Conservation (phyloP, 2,888 invertebrate species). For the Corythucha ciliata region DNA sequence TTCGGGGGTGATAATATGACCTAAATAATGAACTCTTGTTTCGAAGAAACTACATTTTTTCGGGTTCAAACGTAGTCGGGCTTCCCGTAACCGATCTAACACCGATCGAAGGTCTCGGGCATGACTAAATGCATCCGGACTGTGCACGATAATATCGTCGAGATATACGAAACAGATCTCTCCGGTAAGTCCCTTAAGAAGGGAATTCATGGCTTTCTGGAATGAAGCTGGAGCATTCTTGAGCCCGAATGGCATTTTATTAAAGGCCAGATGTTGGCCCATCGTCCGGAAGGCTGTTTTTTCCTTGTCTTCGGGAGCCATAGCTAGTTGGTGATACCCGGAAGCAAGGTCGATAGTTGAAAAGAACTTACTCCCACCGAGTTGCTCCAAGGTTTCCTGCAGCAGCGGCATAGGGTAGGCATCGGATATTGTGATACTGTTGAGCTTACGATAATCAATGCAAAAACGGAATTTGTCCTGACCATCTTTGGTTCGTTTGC, state of each 20-base stretch:
- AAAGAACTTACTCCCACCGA: too few species aligned
- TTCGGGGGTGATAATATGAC: neutral
- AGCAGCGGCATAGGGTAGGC: too few species aligned
- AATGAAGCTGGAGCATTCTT: constrained; percentile 25
- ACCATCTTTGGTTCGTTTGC: too few species aligned
- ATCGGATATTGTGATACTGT: too few species aligned
- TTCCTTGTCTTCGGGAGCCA: neutral
- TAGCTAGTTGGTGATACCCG: too few species aligned
- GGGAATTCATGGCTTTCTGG: constrained; percentile 28
- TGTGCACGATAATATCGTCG: constrained; percentile 10
- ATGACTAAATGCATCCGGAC: neutral
- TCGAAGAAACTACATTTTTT: constrained; percentile 3
- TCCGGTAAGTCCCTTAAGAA: constrained; percentile 25
- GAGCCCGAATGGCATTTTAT: constrained; percentile 32
- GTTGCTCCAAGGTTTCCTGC: too few species aligned
- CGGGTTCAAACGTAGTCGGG: constrained; percentile 4
- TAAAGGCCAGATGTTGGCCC: too few species aligned
- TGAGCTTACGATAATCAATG: too few species aligned
- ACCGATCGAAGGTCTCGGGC: neutral
- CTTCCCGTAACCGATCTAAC: neutral
- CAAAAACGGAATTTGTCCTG: too few species aligned
- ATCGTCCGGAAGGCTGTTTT: neutral
- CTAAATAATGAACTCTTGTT: neutral
- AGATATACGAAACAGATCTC: constrained; percentile 23
- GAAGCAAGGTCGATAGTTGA: too few species aligned